These are phyloP conservation scores for Lochmaea capreae DNA, from an alignment of 2,888 invertebrate genomes.

Conservation along the genomic window DNA sequence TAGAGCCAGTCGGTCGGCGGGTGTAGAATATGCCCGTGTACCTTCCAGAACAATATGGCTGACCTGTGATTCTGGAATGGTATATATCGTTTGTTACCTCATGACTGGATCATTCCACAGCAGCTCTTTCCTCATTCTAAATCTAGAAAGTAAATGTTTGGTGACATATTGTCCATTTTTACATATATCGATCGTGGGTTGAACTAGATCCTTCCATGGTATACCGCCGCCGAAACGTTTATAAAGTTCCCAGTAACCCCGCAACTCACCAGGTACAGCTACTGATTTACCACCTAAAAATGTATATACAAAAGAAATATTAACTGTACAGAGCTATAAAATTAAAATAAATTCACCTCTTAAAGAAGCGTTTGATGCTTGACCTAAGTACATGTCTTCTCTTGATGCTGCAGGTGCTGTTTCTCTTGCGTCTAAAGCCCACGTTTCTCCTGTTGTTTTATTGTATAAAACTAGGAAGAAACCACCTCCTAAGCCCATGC, in stretches of 20 bases:
- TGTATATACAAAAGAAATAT: neutral
- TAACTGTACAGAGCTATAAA: no score
- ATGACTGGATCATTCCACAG: conserved; percentile 45
- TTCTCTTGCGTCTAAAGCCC: conserved; percentile 82
- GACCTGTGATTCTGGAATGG: no score
- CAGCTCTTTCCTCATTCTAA: conserved; percentile 44
- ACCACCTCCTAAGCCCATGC: conserved; percentile 90
- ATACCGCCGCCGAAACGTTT: conserved; percentile 75
- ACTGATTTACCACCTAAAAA: conserved; percentile 37
- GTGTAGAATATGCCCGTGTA: no score
- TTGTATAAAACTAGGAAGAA: conserved; percentile 87
- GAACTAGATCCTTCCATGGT: conserved; percentile 81
- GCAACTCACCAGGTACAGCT: conserved; percentile 91
- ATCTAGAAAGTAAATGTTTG: conserved; percentile 54
- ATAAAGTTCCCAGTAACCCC: conserved; percentile 85
- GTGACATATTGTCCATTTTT: conserved; percentile 78
- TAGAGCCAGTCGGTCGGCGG: no score
- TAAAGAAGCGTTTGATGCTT: conserved; percentile 27
- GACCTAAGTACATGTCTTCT: conserved; percentile 73
- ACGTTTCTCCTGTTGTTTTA: conserved; percentile 69
- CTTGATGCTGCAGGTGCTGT: conserved; percentile 77
- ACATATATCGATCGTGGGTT: conserved; percentile 82
- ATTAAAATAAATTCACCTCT: conserved; percentile 23
- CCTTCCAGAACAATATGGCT: no score
- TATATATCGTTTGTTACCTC: conserved; percentile 25